Percentiles rank a stretch among this genome's conserved stretches.
Conservation (phyloP, 2,797 vertebrate genomes). For the Aldrovandia affinis region DNA sequence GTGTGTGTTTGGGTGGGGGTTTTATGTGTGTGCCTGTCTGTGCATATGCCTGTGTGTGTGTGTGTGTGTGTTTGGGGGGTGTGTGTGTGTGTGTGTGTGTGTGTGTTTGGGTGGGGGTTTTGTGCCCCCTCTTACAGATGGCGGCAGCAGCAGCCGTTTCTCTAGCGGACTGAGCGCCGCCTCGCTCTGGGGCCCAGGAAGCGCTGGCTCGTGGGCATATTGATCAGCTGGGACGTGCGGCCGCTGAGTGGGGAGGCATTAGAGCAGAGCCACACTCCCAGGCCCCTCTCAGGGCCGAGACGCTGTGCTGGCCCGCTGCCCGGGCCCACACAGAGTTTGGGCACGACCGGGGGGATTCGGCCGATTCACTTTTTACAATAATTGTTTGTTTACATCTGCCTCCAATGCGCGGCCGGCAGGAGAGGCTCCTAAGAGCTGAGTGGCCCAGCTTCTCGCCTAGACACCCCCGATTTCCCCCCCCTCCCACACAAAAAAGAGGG, state of each 20-base stretch:
- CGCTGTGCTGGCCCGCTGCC: constrained; percentile 22
- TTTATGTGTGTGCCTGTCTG: constrained; percentile 73
- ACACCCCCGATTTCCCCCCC: not conserved
- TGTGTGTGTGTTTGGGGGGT: constrained; percentile 44
- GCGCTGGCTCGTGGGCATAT: constrained; percentile 21
- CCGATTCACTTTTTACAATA: constrained; percentile 29
- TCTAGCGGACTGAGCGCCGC: constrained; percentile 49
- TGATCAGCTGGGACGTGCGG: constrained; percentile 30
- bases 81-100: constrained; percentile 52
- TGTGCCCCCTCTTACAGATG: constrained; percentile 75
- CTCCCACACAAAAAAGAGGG: not conserved
- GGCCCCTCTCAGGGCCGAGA: not conserved
- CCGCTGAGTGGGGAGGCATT: constrained; percentile 17
- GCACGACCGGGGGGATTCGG: not conserved
- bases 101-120: constrained; percentile 45
- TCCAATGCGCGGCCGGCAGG: constrained; percentile 20
- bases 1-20: constrained; percentile 41
- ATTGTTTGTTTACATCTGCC: constrained; percentile 35
- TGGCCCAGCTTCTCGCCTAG: constrained; percentile 24
- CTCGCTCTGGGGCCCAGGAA: not conserved
- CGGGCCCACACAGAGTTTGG: constrained; percentile 16
- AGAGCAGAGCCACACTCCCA: constrained; percentile 25
- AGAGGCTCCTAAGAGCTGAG: constrained; percentile 16
- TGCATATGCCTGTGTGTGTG: constrained; percentile 50
- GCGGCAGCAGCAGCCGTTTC: constrained; percentile 75